Evolutionary conservation across 2,797 vertebrate genomes (phyloP), one percentile per base, ranked within the genome.

Genomic region (Anas acuta): DNA sequence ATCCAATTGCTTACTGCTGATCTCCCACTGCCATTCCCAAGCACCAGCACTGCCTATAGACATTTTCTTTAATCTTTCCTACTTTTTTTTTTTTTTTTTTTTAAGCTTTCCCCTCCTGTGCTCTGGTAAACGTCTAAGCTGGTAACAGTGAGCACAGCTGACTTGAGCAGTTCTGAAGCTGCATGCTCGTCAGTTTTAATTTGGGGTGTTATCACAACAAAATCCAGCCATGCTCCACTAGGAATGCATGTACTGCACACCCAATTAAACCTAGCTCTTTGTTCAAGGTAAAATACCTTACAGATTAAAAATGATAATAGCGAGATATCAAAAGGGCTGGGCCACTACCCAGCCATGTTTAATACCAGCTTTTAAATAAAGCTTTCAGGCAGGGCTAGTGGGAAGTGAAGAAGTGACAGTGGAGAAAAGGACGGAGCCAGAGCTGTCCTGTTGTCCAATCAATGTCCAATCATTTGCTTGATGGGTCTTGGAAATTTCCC

Each of bases 181-280:
- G 64, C 88, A 43, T 53, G 54, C 67, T 85, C 84, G 71, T 95
- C 92, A 85, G 6, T 93, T 95, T 93, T 92, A 87, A 81, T 96
- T 92, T 89, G 51, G 16, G 45, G 4, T 95, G 64, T 94, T 95
- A 84, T 61, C 83, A 84, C 53, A 96, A 93, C 69, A 61, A 85
- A 92, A 88, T 61, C 77, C 93, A 96, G 65, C 30, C 79, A 32
- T 1, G 6, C 32, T 69, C 17, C 6, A 6, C 51, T 58, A 85
- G 83, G 72, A 93, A 92, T 85, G 75, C 35, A 3, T 85, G 43
- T 51, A 30, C 65, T 76, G 23, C 61, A 81, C 20, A 71, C 14
- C 62, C 32, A 41, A 7, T 84, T 79, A 58, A 94, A 57, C 69
- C 74, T 84, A 57, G 57, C 28, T 74, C 56, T 90, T 90, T 92